Conservation (phyloP, 2,888 invertebrate genomes). For the Drosophila kuntzei region DNA sequence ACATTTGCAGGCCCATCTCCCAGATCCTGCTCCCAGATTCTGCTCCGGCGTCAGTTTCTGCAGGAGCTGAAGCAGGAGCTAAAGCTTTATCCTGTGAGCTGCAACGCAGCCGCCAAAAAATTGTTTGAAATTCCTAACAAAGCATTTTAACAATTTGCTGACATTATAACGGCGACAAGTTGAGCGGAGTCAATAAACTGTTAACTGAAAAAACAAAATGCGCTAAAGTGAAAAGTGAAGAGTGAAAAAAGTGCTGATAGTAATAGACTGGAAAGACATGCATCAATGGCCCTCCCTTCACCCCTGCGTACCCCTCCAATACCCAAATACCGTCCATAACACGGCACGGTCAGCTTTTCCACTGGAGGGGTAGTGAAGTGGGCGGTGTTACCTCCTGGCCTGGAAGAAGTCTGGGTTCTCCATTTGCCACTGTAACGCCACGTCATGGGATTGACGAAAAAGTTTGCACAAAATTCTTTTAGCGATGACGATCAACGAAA, state of each 20-base stretch:
- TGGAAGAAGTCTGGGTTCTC: background rate
- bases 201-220: constrained; percentile 67
- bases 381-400: background rate
- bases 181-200: constrained; percentile 80
- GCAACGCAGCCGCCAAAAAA: constrained; percentile 65
- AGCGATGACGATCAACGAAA: constrained; percentile 45
- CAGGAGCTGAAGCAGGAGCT: constrained; percentile 7
- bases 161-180: constrained; percentile 80
- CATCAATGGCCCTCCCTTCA: constrained; percentile 56
- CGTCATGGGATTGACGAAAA: constrained; percentile 53
- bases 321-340: constrained; percentile 42
- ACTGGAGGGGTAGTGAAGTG: background rate
- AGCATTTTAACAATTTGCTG: constrained; percentile 81
- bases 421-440: constrained; percentile 25
- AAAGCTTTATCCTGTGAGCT: constrained; percentile 16
- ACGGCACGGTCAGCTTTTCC: background rate
- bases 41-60: constrained; percentile 6
- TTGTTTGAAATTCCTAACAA: constrained; percentile 79
- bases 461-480: constrained; percentile 65
- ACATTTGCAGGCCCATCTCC: constrained; percentile 6
- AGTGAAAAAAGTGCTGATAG: constrained; percentile 75
- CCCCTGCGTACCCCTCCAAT: background rate
- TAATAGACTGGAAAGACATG: constrained; percentile 74
- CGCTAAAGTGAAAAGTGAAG: constrained; percentile 61
- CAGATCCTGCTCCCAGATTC: background rate